Evolutionary conservation across 1,140 invertebrate species (phyloP), one percentile per base, ranked within the genome.

Genomic region (Eumaeus atala): DNA sequence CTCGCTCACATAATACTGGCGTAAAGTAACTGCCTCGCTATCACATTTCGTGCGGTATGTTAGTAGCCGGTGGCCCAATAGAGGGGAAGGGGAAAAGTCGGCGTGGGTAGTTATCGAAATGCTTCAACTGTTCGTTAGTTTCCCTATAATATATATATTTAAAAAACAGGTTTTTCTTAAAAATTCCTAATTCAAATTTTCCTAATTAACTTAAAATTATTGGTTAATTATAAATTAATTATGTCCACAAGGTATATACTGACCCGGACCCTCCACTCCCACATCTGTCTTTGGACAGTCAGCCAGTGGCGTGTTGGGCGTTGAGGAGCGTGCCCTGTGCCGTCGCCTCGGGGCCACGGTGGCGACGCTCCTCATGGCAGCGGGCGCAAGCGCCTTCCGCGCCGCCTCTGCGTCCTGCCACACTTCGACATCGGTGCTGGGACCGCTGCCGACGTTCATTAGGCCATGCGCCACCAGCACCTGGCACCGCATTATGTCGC

Each of bases 401-500:
- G 92, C 90, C 9, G 89, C 87, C 14, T 91, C 91, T 56, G 88
- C 90, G 70, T 93, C 92, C 59, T 91, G 89, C 93, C 93, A 94
- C 35, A 93, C 70, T 76, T 94, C 93, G 50, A 94, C 91, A 69
- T 94, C 93, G 1, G 93, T 94, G 68, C 91, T 91, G 9, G 92
- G 88, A 11, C 90, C 88, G 48, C 80, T 87, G 54, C 90, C 90
- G 49, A 89, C 85, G 64, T 87, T 86, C 48, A 90, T 87, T 34
- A 89, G 88, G 64, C 95, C 93, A 69, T 93, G 91, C 50, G 92
- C 92, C 54, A 92, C 89, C 54, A 96, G 87, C 11, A 98, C 94
- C 74, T 97, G 95, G 86, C 96, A 98, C 58, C 97, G 90, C 92
- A 97, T 96, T 62, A 98, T 95, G 86, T 98, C 96, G 90, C 96